These are phyloP conservation scores for Pedetes capensis DNA, from an alignment of 2,113 vertebrate species.

Conservation along the genomic window DNA sequence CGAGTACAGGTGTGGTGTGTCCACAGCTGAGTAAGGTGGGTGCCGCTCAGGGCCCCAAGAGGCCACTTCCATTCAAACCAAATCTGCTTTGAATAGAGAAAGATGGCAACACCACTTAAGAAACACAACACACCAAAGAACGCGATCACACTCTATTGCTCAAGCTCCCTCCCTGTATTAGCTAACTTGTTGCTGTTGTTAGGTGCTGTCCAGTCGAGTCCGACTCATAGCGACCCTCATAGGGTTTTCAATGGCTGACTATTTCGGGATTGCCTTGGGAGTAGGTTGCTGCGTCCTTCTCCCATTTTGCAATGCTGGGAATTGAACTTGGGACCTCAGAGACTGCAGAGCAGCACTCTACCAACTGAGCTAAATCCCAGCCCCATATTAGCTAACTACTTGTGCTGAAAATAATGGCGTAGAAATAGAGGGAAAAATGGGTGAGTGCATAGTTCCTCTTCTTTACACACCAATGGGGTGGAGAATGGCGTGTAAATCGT, in stretches of 20 bases:
- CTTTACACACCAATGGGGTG: neutral
- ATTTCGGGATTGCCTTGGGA: too few species aligned
- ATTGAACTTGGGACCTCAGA: too few species aligned
- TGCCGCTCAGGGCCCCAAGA: neutral
- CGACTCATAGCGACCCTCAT: too few species aligned
- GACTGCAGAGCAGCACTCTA: too few species aligned
- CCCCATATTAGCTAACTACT: neutral
- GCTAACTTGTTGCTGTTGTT: too few species aligned
- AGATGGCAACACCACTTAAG: neutral
- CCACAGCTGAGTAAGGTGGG: neutral
- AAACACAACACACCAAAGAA: neutral
- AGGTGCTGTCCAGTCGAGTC: too few species aligned
- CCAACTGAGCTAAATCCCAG: too few species aligned
- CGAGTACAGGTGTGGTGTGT: neutral
- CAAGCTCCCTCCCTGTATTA: too few species aligned
- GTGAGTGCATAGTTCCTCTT: neutral
- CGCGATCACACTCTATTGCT: neutral
- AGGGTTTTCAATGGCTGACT: too few species aligned
- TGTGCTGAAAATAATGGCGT: neutral
- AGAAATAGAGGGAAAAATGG: neutral
- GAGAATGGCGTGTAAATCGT: neutral
- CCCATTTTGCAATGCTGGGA: too few species aligned
- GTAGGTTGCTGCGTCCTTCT: too few species aligned
- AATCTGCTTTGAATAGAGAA: neutral
- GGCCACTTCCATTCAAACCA: neutral